phyloP scores from a whole-genome alignment of 2,797 vertebrate species.

The Alosa sapidissima region DNA sequence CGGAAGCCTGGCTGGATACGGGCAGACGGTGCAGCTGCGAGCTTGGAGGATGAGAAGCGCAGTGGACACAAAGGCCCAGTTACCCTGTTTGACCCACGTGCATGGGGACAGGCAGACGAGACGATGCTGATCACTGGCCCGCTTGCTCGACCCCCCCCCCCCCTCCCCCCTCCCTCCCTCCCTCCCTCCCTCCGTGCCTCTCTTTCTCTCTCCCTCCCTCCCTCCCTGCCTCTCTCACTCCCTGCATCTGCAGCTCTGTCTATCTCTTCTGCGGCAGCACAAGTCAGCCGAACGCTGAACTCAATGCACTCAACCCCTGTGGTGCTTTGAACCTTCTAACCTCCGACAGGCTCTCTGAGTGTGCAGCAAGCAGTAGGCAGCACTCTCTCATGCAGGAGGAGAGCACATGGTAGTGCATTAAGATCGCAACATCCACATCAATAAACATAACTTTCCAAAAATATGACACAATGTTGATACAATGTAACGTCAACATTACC shows the following conservation, averaged over 20 bases:
- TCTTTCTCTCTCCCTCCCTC: neutral
- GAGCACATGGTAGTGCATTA: neutral
- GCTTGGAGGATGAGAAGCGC: constrained; percentile 1
- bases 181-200: constrained; percentile 2
- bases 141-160: neutral
- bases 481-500: neutral
- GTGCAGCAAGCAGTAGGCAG: neutral
- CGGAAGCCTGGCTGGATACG: neutral
- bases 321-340: constrained; percentile 19
- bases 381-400: neutral
- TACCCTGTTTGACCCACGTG: constrained; percentile 8
- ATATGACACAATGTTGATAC: neutral
- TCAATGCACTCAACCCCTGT: constrained; percentile 35
- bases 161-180: neutral
- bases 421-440: neutral
- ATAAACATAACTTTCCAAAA: neutral
- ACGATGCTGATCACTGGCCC: neutral
- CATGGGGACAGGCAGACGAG: constrained; percentile 11
- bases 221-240: neutral
- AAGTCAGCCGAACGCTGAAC: constrained; percentile 35
- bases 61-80: constrained; percentile 16
- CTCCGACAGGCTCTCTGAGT: neutral
- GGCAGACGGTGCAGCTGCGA: constrained; percentile 6
- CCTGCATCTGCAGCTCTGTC: neutral
- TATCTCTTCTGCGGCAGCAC: constrained; percentile 2